These are phyloP conservation scores for Oryzias woworae DNA, from an alignment of 2,113 vertebrate species.

Conservation along the genomic window DNA sequence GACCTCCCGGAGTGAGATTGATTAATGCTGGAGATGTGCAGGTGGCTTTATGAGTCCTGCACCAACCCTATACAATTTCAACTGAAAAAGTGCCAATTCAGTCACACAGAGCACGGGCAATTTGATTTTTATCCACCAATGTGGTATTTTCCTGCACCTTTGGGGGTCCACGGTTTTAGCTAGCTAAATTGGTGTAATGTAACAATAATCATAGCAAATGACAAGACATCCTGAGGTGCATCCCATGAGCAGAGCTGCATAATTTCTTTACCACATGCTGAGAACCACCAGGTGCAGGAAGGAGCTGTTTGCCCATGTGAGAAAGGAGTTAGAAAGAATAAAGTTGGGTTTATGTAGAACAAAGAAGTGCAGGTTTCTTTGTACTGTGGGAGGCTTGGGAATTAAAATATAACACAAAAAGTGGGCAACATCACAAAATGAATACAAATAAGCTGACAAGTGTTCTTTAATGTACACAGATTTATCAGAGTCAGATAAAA, in stretches of 20 bases:
- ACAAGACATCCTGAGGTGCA: neutral
- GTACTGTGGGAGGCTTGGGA: no score
- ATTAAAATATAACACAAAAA: no score
- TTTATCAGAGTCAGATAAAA: no score
- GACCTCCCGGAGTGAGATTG: conserved; percentile 34
- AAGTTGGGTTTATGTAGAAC: no score
- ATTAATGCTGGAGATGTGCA: conserved; percentile 36
- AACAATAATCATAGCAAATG: conserved; percentile 17
- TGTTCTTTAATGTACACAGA: no score
- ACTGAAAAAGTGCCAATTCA: conserved; percentile 9
- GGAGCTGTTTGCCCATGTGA: no score
- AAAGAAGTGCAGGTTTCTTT: no score
- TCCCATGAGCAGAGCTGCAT: neutral
- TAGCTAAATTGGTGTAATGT: conserved; percentile 9
- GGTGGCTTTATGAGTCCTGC: conserved; percentile 9
- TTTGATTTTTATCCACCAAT: conserved; percentile 8
- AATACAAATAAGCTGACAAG: no score
- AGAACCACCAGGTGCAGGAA: neutral
- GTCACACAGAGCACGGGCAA: conserved; percentile 5
- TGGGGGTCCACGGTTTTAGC: neutral
- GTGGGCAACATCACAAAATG: no score
- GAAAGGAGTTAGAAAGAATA: no score
- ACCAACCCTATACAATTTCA: conserved; percentile 1
- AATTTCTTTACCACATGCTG: conserved; percentile 1
- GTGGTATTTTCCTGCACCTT: conserved; percentile 16